phyloP scores from a whole-genome alignment of 2,797 vertebrate species.

The Acrossocheilus fasciatus region DNA sequence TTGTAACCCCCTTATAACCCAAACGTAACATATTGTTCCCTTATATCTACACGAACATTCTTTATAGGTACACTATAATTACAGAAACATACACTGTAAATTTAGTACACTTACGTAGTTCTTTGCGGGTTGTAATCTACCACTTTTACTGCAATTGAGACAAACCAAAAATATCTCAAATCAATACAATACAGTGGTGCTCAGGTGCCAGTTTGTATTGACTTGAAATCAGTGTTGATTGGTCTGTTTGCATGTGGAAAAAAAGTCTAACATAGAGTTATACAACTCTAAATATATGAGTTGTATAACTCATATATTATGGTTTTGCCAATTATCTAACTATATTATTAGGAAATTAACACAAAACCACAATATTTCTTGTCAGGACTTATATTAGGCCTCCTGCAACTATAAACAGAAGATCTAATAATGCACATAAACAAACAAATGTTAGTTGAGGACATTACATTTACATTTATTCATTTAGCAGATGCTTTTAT shows the following conservation, averaged over 20 bases:
- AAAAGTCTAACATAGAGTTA: background rate
- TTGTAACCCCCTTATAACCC: no score
- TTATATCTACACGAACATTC: no score
- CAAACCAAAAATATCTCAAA: background rate
- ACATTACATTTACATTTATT: no score
- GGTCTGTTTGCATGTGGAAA: background rate
- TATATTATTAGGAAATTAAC: background rate
- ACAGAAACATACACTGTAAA: no score
- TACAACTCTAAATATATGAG: no score
- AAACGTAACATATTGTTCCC: no score
- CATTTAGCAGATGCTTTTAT: no score
- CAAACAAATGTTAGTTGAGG: no score
- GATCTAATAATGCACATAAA: background rate
- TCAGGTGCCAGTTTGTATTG: background rate
- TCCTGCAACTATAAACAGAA: background rate
- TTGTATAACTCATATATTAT: background rate
- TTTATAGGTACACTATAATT: no score
- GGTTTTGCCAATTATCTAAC: background rate
- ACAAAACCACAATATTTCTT: background rate
- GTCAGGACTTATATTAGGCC: background rate
- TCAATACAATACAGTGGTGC: background rate
- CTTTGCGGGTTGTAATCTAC: no score
- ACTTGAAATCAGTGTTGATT: background rate
- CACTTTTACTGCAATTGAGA: background rate
- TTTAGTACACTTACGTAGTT: no score